A percentile compares a stretch with the other conserved stretches of the same genome.
Conservation (phyloP, 2,797 vertebrate species). For the Anguilla obscura region DNA sequence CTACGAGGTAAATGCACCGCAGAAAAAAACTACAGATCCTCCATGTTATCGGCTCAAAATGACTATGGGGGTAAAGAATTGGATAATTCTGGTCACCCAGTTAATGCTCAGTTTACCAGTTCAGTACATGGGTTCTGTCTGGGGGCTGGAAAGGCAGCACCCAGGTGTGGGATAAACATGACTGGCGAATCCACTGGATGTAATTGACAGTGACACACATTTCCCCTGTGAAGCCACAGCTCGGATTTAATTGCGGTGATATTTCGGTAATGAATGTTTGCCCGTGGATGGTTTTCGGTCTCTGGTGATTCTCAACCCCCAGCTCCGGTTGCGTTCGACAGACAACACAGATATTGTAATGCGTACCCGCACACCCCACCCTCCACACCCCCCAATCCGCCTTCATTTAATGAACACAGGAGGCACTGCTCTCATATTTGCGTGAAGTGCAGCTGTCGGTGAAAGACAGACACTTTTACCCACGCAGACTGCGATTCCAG, state of each 20-base stretch:
- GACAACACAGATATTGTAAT: background rate
- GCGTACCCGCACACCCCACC: background rate
- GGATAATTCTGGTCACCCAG: background rate
- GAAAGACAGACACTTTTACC: background rate
- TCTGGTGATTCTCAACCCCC: background rate
- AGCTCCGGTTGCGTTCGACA: background rate
- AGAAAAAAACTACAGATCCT: background rate
- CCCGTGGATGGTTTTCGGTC: background rate
- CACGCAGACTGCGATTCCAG: background rate
- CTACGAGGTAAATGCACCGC: background rate
- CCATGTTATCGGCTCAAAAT: background rate
- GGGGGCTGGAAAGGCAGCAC: background rate
- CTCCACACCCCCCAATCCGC: background rate
- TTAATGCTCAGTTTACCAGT: background rate
- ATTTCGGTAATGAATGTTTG: slow-evolving; percentile 20
- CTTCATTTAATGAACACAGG: background rate
- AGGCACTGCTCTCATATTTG: background rate
- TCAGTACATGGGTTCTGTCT: background rate
- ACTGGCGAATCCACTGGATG: background rate
- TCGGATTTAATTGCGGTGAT: slow-evolving; percentile 4
- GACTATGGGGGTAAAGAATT: background rate
- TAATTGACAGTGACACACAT: slow-evolving; percentile 18
- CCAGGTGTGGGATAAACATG: background rate
- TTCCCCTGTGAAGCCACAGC: background rate
- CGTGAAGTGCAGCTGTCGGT: background rate